Base-by-base conservation (phyloP, 2,113 vertebrate genomes). In the Hucho hucho region DNA sequence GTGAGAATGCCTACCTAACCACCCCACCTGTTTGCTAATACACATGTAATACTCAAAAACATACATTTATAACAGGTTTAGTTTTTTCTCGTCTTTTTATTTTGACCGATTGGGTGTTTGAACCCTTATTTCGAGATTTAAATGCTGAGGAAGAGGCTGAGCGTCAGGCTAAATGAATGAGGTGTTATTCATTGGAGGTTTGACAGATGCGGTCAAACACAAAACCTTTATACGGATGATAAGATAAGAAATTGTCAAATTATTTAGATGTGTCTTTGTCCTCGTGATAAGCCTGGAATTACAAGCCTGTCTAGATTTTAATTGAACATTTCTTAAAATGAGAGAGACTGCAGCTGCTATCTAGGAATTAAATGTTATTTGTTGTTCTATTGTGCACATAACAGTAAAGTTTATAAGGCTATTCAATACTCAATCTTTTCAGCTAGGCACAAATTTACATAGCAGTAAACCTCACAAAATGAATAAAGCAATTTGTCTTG, bases 241-340 rank as follows among this genome's bases (percentile, higher is more conserved):
- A n/a, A n/a, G 89, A 90, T 88, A 91, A 94, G 92, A 93, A 94
- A 94, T 92, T 89, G 91, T 90, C 85, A 83, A 92, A 93, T 93
- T 92, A 93, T 93, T 92, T 87, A 93, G 92, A 90, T 89, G 43
- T 68, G 79, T 87, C 80, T 89, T 93, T 92, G 93, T 92, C 87
- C 87, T 87, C 78, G 89, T 90, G 90, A 92, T 93, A 92, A 92
- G 87, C 85, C 83, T 28, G 87, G 87, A 88, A 89, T 90, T 92
- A 90, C 91, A 92, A 64, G 89, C 90, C 87, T 89, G 89, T 90
- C 90, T 85, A 73, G 75, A 91, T 91, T 87, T 89, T 85, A 92
- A 92, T 92, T 86, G 89, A 89, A 88, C 91, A 93, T 92, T 88
- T 93, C 89, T 90, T 93, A 89, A 92, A 91, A 93, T 92, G 91